Base-by-base conservation (phyloP, 2,888 invertebrate genomes). In the Meteorus colon region DNA sequence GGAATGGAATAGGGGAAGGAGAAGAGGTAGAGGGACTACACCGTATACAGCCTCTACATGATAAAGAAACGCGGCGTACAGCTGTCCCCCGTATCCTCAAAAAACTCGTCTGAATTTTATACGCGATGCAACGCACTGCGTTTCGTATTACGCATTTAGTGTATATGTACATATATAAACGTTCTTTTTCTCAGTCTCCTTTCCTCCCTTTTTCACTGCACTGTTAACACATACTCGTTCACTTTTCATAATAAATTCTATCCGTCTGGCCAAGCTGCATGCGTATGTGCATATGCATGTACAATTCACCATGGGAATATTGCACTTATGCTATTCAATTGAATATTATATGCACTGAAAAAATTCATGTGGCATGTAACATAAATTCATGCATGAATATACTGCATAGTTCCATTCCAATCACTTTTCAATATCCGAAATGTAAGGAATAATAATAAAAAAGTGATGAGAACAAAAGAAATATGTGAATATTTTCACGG, bases 11-110 rank as follows among this genome's bases (percentile, higher is more conserved):
- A 24, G 29, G 63, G 55, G 41, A 48, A 67, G 55, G 66, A 45
- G 55, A 34, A 65, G 60, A 68, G 70, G 75, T 68, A 67, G 65
- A 14, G 51, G 55, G 66, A 51, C 62, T 69, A 68, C 37, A 74
- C 70, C 63, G 72, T 74, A 68, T 76, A 76, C 55, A 70, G 75
- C 74, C 73, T 78, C 75, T 76, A 76, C 77, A 75, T 78, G 78
- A 80, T 77, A 78, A 81, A 77, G 76, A 80, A 79, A 80, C 77
- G 77, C 79, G 80, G 79, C 77, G 79, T 80, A 80, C 81, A 81
- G 81, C 80, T 80, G 81, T 79, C 81, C 75, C 68, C 77, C 71
- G 70, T 72, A 81, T 79, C 78, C 71, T 77, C 77, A 76, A 78
- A 78, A 78, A 77, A 78, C 78, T 80, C 77, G 79, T 81, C 79